phyloP scores from a whole-genome alignment of 1,140 invertebrate genomes.

The Choristoneura fumiferana region DNA sequence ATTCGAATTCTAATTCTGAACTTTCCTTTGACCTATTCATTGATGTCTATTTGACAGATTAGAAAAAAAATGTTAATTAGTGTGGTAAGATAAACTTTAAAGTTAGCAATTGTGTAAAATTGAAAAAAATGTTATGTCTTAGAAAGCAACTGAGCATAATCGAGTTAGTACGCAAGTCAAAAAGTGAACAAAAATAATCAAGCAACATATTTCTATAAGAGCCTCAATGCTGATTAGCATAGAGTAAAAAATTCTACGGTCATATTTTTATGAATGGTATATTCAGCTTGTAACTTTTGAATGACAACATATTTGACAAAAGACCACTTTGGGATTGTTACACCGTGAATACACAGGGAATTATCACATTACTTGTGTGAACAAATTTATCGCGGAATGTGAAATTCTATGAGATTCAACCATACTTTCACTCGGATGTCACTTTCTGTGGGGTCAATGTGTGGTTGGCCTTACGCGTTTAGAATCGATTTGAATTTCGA shows the following conservation, averaged over 20 bases:
- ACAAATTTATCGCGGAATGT: slow-evolving; percentile 43
- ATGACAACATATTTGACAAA: slow-evolving; percentile 49
- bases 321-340: slow-evolving; percentile 40
- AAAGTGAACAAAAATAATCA: slow-evolving; percentile 5
- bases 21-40: background rate
- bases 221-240: slow-evolving; percentile 14
- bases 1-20: slow-evolving; percentile 41
- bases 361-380: slow-evolving; percentile 58
- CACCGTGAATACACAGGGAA: slow-evolving; percentile 36
- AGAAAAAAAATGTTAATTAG: no score
- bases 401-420: slow-evolving; percentile 37
- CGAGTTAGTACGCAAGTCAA: slow-evolving; percentile 19
- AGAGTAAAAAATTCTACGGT: slow-evolving; percentile 23
- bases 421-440: slow-evolving; percentile 51
- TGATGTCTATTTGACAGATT: background rate
- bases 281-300: slow-evolving; percentile 29
- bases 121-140: background rate
- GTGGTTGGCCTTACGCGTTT: slow-evolving; percentile 24
- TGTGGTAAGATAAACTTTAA: no score
- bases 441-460: slow-evolving; percentile 43
- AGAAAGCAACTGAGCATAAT: slow-evolving; percentile 36
- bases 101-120: no score
- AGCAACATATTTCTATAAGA: background rate
- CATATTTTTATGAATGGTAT: slow-evolving; percentile 18
- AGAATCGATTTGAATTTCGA: slow-evolving; percentile 35